A percentile compares a stretch with the other conserved stretches of the same genome.
Conservation (phyloP, 2,888 invertebrate genomes). For the Heliconius aoede region DNA sequence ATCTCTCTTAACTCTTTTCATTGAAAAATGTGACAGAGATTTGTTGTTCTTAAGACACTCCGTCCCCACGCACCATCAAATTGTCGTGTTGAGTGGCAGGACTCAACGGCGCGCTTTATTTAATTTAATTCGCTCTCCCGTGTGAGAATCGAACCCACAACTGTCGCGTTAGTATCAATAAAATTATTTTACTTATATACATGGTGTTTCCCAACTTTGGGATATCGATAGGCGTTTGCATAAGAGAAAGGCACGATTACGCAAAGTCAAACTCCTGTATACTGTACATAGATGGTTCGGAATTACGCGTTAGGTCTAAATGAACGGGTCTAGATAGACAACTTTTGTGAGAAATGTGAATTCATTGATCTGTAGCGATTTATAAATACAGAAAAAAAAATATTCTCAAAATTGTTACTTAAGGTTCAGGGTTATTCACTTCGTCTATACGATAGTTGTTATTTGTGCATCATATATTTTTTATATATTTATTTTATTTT, state of each 20-base stretch:
- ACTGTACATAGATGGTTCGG: constrained; percentile 27
- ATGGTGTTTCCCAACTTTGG: constrained; percentile 27
- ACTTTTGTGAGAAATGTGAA: constrained; percentile 34
- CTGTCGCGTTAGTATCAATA: not conserved
- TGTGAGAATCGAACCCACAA: not conserved
- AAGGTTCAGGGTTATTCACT: too few relatives aligned
- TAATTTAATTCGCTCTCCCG: not conserved
- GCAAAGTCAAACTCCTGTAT: constrained; percentile 32
- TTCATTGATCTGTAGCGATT: constrained; percentile 22
- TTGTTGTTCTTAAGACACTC: too few relatives aligned
- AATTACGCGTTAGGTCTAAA: constrained; percentile 40
- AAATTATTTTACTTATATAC: not conserved
- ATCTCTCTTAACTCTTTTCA: too few relatives aligned
- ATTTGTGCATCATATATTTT: too few relatives aligned
- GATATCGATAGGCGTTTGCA: constrained; percentile 28
- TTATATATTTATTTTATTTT: too few relatives aligned
- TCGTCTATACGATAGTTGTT: too few relatives aligned
- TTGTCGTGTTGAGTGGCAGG: not conserved
- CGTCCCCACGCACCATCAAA: too few relatives aligned
- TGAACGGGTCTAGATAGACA: constrained; percentile 39
- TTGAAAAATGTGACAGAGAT: too few relatives aligned
- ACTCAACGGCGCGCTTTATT: too few relatives aligned
- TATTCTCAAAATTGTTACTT: too few relatives aligned
- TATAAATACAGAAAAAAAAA: not conserved
- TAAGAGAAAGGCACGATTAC: constrained; percentile 40